Base-by-base conservation (phyloP, 2,797 vertebrate genomes). In the Microctenopoma steveboyesi region DNA sequence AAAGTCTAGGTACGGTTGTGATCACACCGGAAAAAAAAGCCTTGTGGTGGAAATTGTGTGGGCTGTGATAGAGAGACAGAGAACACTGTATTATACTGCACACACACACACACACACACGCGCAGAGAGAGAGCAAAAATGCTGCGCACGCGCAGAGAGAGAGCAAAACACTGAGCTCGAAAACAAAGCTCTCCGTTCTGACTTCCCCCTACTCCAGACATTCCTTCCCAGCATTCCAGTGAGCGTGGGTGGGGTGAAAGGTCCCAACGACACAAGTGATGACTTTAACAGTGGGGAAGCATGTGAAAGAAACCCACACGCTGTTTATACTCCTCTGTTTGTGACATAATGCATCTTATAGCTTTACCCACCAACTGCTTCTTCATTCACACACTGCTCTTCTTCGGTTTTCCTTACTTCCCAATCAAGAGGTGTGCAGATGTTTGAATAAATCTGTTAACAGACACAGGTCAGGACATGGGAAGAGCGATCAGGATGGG, bases 221-320 rank as follows among this genome's bases (percentile, higher is more conserved):
- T 91, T 91, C 87, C 74, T 88, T 81, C 79, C 74, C 76, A 75
- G 83, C 86, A 89, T 92, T 90, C 88, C 88, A 69, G 18, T 16
- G 59, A 63, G 75, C 51, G 90, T 86, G 78, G 86, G 86, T 73
- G 82, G 86, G 82, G 74, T 91, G 74, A 78, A 69, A 85, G 79
- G 84, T 86, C 81, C 30, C 66, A 48, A 14, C 52, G 66, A 85
- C 74, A 81, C 64, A 50, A 86, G 79, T 51, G 68, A 85, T 74
- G 81, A 78, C 86, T 86, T 82, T 72, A 79, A 76, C 86, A 70
- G 79, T 18, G 35, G 43, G 62, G 69, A 74, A 70, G 63, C 55
- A 64, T 78, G 62, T 81, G 79, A 85, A 88, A 84, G 61, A 78
- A 82, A 72, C 61, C 67, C 64, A 59, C 54, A 64, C 54, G 46